phyloP scores from a whole-genome alignment of 2,797 vertebrate species.

The Mus spretus region DNA sequence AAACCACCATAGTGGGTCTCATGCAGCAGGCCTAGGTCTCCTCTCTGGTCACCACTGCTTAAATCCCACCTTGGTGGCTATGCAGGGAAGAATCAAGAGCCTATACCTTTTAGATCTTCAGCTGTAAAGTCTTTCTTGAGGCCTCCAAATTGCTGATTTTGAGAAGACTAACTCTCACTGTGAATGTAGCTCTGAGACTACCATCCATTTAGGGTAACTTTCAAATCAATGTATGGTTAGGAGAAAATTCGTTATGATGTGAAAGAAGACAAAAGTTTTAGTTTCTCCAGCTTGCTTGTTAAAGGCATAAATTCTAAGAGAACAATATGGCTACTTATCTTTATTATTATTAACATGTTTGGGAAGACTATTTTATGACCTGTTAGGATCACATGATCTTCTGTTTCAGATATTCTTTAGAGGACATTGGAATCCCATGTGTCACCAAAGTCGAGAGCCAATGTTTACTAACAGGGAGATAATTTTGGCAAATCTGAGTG shows the following conservation, averaged over 20 bases:
- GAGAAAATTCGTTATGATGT: conserved; percentile 2
- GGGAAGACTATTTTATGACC: conserved; percentile 14
- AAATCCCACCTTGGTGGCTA: background rate
- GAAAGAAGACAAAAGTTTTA: background rate
- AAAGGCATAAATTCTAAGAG: conserved; percentile 33
- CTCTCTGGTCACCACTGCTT: background rate
- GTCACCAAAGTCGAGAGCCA: conserved; percentile 44
- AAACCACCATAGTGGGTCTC: background rate
- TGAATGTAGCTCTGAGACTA: background rate
- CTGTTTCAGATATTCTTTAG: conserved; percentile 14
- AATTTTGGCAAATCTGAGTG: conserved; percentile 51
- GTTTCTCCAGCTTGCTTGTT: background rate
- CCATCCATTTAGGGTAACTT: background rate
- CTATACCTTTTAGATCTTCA: background rate
- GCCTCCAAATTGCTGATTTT: background rate
- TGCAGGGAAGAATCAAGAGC: background rate
- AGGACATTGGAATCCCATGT: background rate
- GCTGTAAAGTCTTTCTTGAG: background rate
- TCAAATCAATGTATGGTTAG: background rate
- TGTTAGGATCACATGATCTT: background rate
- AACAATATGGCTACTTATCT: background rate
- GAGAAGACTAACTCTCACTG: background rate
- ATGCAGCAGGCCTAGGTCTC: fast-evolving
- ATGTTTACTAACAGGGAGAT: conserved; percentile 66
- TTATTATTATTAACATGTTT: background rate